These are phyloP conservation scores for Holacanthus passer DNA, from an alignment of 2,113 vertebrate genomes.

Conservation along the genomic window DNA sequence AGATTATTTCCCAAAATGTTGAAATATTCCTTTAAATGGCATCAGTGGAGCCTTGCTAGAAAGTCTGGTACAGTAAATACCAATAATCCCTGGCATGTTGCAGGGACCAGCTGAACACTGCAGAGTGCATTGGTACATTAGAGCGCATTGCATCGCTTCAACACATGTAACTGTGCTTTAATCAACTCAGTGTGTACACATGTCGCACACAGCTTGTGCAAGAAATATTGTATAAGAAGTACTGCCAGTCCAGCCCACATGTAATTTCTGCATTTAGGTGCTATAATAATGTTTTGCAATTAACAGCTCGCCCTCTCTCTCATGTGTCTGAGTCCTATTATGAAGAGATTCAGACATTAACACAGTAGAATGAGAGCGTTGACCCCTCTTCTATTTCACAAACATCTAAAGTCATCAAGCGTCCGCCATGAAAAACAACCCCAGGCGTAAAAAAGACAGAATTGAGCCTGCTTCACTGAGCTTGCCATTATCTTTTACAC, in stretches of 20 bases:
- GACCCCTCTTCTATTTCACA: neutral
- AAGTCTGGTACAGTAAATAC: no score
- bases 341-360: conserved; percentile 1
- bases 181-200: neutral
- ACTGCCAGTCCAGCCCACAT: neutral
- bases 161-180: neutral
- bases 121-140: neutral
- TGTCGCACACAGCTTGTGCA: neutral
- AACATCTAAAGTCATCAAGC: neutral
- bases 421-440: conserved; percentile 16
- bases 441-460: neutral
- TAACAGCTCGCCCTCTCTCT: neutral
- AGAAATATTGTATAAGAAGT: neutral
- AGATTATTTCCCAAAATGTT: neutral
- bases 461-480: conserved; percentile 16
- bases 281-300: neutral
- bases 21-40: neutral
- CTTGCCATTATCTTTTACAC: conserved; percentile 18
- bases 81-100: no score
- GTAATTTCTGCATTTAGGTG: neutral
- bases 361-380: neutral
- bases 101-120: neutral
- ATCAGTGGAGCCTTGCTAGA: neutral
- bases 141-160: neutral
- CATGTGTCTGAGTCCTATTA: neutral